phyloP scores from a whole-genome alignment of 2,888 invertebrate species.

The Cephus sareptanus region DNA sequence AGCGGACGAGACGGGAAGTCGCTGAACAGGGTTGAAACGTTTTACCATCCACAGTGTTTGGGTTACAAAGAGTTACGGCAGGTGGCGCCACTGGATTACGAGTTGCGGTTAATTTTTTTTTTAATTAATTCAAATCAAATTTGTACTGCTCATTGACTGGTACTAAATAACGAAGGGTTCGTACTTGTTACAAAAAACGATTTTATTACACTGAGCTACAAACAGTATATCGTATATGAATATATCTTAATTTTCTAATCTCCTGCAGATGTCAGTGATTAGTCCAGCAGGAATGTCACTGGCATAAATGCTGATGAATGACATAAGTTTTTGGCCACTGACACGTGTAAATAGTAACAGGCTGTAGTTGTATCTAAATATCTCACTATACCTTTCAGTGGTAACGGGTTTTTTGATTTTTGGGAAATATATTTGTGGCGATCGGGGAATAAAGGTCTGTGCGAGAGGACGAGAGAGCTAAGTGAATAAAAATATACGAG shows the following conservation, averaged over 20 bases:
- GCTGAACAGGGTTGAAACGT: too few species aligned
- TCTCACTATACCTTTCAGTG: neutral
- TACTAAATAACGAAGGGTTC: neutral
- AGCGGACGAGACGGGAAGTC: too few species aligned
- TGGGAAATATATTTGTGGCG: neutral
- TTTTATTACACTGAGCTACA: conserved; percentile 58
- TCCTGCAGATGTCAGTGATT: neutral
- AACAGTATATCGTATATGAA: conserved; percentile 43
- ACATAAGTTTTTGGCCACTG: neutral
- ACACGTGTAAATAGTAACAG: neutral
- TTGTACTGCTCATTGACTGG: neutral
- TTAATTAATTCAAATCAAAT: neutral
- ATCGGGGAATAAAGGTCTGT: neutral
- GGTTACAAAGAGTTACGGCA: neutral
- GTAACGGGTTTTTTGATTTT: neutral
- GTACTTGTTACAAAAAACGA: conserved; percentile 39
- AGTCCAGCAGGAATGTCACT: neutral
- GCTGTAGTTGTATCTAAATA: neutral
- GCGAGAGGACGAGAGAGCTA: neutral
- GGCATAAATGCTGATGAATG: neutral
- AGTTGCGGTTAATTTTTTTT: neutral
- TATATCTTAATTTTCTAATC: conserved; percentile 19
- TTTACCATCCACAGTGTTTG: neutral
- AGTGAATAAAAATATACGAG: neutral
- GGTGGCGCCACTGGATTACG: neutral